Evolutionary conservation across 2,113 vertebrate species (phyloP), one percentile per base, ranked within the genome.

Genomic region (Melanocharis versteri): DNA sequence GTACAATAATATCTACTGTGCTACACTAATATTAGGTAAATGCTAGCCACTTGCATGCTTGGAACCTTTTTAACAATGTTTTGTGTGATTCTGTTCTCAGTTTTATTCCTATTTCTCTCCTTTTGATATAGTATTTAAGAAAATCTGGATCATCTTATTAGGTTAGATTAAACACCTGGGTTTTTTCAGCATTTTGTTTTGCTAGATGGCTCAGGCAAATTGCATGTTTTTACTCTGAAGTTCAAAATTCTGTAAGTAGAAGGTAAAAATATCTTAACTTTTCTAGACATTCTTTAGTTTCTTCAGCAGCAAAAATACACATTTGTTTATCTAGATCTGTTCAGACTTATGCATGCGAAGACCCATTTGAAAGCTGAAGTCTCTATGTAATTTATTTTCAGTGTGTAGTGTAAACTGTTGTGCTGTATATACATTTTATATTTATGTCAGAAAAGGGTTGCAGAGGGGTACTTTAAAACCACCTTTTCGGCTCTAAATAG

Each of bases 341-440:
- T 97, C 97, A 95, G 97, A 89, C 80, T 97, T 97, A 72, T 16
- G 77, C 94, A 87, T 96, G 94, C 92, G 91, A 96, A 96, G 96
- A 97, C 93, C 68, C 90, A 87, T 61, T 80, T 82, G 95, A 97
- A 97, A 92, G 62, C 94, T 96, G 89, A 94, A 96, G 84, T 93
- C 94, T 96, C 60, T 50, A 39, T 94, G 96, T 98, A 96, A 98
- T 98, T 98, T 98, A 98, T 98, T 98, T 98, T 96, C 97, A 96
- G 54, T 97, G 97, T 97, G 97, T 96, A 97, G 96, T 98, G 91
- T 98, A 98, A 98, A 98, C 96, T 98, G 97, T 96, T 97, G 96
- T 97, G 96, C 97, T 98, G 97, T 97, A 98, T 98, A 98, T 98
- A 98, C 98, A 98, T 98, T 98, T 98, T 98, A 96, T 97, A 98